Evolutionary conservation across 2,113 vertebrate genomes (phyloP).

Genomic region (Oncorhynchus masou): DNA sequence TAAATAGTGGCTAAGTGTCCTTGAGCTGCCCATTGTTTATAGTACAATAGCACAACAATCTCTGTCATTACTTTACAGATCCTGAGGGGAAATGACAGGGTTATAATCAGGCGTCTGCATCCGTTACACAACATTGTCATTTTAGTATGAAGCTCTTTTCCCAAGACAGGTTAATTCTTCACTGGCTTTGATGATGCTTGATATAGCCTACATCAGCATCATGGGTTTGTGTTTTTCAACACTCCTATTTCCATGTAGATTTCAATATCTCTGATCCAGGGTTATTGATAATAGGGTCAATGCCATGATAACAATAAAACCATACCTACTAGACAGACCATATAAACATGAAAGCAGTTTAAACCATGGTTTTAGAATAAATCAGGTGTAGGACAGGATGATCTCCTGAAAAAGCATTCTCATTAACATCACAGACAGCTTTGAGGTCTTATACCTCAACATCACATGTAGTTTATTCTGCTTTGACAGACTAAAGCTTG

Average conservation of each 20-base stretch:
- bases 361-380: neutral
- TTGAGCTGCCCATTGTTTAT: slow-evolving; percentile 52
- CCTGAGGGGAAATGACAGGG: too few species aligned
- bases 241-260: neutral
- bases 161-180: neutral
- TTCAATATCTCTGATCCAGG: neutral
- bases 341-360: neutral
- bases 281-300: neutral
- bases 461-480: neutral
- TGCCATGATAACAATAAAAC: too few species aligned
- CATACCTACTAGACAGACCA: neutral
- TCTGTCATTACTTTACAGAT: too few species aligned
- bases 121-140: neutral
- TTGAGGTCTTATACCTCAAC: neutral
- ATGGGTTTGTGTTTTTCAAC: neutral
- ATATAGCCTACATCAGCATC: neutral
- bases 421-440: neutral
- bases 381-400: neutral
- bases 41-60: slow-evolving; percentile 33
- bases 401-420: neutral
- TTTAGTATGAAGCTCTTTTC: neutral
- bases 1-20: slow-evolving; percentile 48
- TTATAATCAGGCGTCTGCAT: neutral
- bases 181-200: neutral
- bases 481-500: neutral